Percentiles rank a stretch among this genome's conserved stretches.
Evolutionary conservation across 2,888 invertebrate genomes (phyloP).

Genomic region (Agonum fuliginosum): DNA sequence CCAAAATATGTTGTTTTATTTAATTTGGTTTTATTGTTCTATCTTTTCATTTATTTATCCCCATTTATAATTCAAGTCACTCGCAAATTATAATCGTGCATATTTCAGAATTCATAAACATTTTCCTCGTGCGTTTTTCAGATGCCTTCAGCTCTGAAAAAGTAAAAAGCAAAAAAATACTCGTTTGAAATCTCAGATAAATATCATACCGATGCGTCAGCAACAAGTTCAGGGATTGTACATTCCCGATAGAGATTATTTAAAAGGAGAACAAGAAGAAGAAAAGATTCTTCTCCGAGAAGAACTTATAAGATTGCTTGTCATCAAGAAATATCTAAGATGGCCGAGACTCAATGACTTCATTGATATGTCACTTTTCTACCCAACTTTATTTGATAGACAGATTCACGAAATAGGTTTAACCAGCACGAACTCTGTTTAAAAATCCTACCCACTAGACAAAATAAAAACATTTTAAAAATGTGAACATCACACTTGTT

Average conservation of each 20-base stretch:
- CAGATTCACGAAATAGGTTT: no score
- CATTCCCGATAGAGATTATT: slow-evolving; percentile 9
- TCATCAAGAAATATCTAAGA: no score
- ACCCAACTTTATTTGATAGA: no score
- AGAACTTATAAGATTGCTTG: no score
- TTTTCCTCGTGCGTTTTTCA: not conserved
- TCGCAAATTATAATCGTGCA: not conserved
- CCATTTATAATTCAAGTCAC: not conserved
- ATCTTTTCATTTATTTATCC: not conserved
- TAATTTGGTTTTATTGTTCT: not conserved
- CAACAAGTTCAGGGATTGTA: slow-evolving; percentile 39
- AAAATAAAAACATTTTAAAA: no score
- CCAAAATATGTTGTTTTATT: no score
- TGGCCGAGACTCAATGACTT: no score
- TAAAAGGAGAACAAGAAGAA: not conserved
- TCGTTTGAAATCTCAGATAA: slow-evolving; percentile 5
- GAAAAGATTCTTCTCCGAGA: not conserved
- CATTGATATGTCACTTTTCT: no score
- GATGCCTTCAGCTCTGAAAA: not conserved
- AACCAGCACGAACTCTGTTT: no score
- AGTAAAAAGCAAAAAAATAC: not conserved
- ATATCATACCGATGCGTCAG: slow-evolving; percentile 41
- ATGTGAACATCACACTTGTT: no score
- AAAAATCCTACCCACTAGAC: no score
- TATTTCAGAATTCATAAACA: not conserved